A percentile compares a stretch with the other conserved stretches of the same genome.
Evolutionary conservation across 2,797 vertebrate genomes (phyloP).

Genomic region (Macropodus opercularis): DNA sequence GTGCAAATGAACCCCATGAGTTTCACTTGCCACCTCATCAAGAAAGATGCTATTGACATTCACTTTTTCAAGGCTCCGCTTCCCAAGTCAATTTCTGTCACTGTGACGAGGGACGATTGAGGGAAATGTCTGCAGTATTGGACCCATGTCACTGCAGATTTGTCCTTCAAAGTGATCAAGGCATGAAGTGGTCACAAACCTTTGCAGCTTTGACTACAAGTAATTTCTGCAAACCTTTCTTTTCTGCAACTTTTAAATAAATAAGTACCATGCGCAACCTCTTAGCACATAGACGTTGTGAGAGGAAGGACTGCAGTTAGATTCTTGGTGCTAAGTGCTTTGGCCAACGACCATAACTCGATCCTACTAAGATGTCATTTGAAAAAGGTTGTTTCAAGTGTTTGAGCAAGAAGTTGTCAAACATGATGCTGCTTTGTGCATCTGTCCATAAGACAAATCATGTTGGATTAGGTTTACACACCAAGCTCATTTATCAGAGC

Average conservation of each 20-base stretch:
- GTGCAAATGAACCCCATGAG: constrained; percentile 16
- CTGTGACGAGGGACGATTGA: constrained; percentile 22
- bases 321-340: constrained; percentile 53
- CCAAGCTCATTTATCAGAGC: too few relatives aligned
- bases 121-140: constrained; percentile 28
- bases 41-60: constrained; percentile 29
- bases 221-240: not conserved
- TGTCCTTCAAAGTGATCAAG: not conserved
- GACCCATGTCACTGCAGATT: constrained; percentile 10
- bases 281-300: too few relatives aligned
- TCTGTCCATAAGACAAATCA: not conserved
- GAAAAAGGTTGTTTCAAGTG: constrained; percentile 39
- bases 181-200: not conserved
- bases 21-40: constrained; percentile 41
- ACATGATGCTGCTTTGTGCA: not conserved
- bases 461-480: constrained; percentile 1
- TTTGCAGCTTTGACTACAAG: not conserved
- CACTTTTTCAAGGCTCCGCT: constrained; percentile 22
- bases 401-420: constrained; percentile 6
- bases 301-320: constrained; percentile 37
- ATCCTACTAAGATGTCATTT: constrained; percentile 50
- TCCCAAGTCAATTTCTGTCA: constrained; percentile 23
- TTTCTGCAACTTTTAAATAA: not conserved
- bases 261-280: not conserved
- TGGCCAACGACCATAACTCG: constrained; percentile 43